Evolutionary conservation across 2,797 vertebrate species (phyloP).

Genomic region (Bucorvus abyssinicus): DNA sequence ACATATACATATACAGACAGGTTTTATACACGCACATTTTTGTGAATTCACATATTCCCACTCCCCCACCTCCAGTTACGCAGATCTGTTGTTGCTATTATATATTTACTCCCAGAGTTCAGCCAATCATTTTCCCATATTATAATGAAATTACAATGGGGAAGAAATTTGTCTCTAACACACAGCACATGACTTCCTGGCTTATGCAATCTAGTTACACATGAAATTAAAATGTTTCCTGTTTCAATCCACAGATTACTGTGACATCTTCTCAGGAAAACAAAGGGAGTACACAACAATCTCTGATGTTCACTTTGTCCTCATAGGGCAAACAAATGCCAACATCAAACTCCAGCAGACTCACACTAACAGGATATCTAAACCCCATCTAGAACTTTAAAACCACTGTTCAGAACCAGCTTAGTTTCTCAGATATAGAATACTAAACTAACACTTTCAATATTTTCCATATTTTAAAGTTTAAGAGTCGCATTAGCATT

Average conservation of each 20-base stretch:
- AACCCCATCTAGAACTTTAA: neutral
- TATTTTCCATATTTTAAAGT: neutral
- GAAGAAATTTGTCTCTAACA: neutral
- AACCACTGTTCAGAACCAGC: neutral
- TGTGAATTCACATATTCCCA: neutral
- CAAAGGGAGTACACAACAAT: neutral
- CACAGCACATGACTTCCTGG: neutral
- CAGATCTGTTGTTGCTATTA: neutral
- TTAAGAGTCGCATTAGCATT: neutral
- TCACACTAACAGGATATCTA: neutral
- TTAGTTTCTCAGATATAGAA: neutral
- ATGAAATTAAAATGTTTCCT: neutral
- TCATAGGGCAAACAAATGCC: neutral
- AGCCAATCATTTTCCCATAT: neutral
- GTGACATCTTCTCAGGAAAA: neutral
- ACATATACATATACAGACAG: neutral
- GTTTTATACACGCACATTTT: accelerated
- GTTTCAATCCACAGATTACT: neutral
- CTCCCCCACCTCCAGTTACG: neutral
- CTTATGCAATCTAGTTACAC: neutral
- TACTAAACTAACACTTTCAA: neutral
- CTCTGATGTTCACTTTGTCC: neutral
- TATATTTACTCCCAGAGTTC: neutral
- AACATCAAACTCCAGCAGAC: neutral
- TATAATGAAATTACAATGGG: neutral